phyloP scores from a whole-genome alignment of 2,797 vertebrate genomes.

The Diceros bicornis region DNA sequence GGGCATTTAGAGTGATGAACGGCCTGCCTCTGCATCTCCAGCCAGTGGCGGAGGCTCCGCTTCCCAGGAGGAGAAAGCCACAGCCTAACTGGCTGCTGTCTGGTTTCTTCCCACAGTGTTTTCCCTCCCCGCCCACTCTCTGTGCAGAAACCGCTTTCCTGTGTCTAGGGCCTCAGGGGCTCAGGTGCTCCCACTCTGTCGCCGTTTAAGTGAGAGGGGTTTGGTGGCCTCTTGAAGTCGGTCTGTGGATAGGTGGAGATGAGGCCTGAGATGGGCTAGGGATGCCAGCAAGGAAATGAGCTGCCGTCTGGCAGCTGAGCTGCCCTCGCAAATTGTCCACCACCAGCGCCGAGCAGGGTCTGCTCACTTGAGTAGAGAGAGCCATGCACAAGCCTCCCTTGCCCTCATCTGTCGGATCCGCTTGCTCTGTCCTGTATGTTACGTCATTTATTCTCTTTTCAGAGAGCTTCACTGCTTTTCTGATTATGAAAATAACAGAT shows the following conservation, averaged over 20 bases:
- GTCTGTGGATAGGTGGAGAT: neutral
- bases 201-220: constrained; percentile 68
- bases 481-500: constrained; percentile 18
- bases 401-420: neutral
- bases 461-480: constrained; percentile 49
- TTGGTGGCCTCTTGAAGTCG: neutral
- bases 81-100: neutral
- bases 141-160: neutral
- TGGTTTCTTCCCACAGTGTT: neutral
- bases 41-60: neutral
- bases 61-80: neutral
- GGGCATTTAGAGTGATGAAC: neutral
- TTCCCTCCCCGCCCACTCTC: neutral
- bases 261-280: neutral
- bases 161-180: fast-evolving
- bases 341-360: neutral
- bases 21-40: neutral
- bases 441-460: neutral
- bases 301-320: neutral
- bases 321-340: fast-evolving
- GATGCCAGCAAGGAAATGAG: neutral
- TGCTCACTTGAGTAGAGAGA: neutral
- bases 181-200: neutral
- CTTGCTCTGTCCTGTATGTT: neutral
- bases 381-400: neutral